Percentiles rank a stretch among this genome's conserved stretches.
Conservation (phyloP, 2,888 invertebrate genomes). For the Ophion slaviceki region DNA sequence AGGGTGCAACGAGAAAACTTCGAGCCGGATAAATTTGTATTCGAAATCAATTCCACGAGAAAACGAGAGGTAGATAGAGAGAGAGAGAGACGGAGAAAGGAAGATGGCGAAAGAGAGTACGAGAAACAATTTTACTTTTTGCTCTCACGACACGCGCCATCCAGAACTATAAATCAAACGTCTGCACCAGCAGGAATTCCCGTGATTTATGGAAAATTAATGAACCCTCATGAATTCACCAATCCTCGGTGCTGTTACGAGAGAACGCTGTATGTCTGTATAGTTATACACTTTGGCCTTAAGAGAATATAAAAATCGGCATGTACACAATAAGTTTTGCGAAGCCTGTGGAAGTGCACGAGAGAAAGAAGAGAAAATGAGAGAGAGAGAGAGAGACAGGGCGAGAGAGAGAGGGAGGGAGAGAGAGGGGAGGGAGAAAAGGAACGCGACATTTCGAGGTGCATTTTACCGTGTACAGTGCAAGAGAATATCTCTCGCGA, state of each 20-base stretch:
- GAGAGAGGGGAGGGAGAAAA: conserved; percentile 36
- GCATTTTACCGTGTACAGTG: conserved; percentile 49
- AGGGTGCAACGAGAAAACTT: conserved; percentile 23
- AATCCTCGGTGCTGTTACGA: conserved; percentile 49
- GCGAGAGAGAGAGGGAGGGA: conserved; percentile 37
- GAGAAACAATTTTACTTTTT: conserved; percentile 50
- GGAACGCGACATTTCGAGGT: conserved; percentile 58
- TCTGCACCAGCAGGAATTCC: conserved; percentile 56
- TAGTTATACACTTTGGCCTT: conserved; percentile 23
- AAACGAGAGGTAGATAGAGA: neutral
- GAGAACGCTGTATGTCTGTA: conserved; percentile 1
- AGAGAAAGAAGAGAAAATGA: conserved; percentile 2
- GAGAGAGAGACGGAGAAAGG: neutral
- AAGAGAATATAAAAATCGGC: conserved; percentile 62
- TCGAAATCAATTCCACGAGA: conserved; percentile 47
- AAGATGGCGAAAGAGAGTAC: conserved; percentile 15
- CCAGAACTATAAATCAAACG: conserved; percentile 63
- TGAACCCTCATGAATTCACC: conserved; percentile 64
- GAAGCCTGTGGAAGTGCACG: conserved; percentile 2
- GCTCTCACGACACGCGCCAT: conserved; percentile 56
- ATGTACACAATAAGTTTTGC: conserved; percentile 52
- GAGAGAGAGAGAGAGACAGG: conserved; percentile 32
- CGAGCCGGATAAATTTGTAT: conserved; percentile 55
- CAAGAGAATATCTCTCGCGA: conserved; percentile 53
- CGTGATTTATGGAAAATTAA: conserved; percentile 68